These are phyloP conservation scores for Caradrina kadenii DNA, from an alignment of 2,888 invertebrate species.

Conservation along the genomic window DNA sequence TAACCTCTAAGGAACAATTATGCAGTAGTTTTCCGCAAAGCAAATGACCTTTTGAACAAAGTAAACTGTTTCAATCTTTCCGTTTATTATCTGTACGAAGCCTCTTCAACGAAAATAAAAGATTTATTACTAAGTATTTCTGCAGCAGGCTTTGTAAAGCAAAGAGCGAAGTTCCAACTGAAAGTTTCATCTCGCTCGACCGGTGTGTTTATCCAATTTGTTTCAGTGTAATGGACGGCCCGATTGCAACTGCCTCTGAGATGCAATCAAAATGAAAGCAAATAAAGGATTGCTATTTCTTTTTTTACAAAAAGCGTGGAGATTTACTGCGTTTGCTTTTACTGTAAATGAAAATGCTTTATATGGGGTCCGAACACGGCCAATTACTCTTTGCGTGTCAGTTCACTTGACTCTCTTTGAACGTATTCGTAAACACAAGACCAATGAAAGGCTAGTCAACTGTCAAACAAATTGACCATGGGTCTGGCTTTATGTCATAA, in stretches of 20 bases:
- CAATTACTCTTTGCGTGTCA: too few relatives aligned
- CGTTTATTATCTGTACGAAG: not conserved
- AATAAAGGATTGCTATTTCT: not conserved
- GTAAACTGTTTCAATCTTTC: not conserved
- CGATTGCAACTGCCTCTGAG: slow-evolving; percentile 15
- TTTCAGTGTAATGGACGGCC: slow-evolving; percentile 19
- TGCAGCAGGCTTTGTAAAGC: not conserved
- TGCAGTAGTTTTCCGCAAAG: not conserved
- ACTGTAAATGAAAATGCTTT: too few relatives aligned
- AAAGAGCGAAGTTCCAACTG: slow-evolving; percentile 10
- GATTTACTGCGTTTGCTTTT: not conserved
- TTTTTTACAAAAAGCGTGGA: not conserved
- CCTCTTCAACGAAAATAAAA: not conserved
- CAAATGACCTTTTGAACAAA: not conserved
- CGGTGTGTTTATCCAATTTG: slow-evolving; percentile 43
- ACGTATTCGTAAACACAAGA: too few relatives aligned
- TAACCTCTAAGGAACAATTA: not conserved
- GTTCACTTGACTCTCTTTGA: not conserved
- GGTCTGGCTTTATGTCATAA: too few relatives aligned
- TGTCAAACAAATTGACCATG: too few relatives aligned
- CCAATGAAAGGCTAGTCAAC: too few relatives aligned
- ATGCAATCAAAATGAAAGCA: slow-evolving; percentile 29
- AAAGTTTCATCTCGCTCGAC: slow-evolving; percentile 20
- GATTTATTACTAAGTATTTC: not conserved
- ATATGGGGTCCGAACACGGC: too few relatives aligned